Evolutionary conservation across 2,888 invertebrate species (phyloP).

Genomic region (Morpho helenor): DNA sequence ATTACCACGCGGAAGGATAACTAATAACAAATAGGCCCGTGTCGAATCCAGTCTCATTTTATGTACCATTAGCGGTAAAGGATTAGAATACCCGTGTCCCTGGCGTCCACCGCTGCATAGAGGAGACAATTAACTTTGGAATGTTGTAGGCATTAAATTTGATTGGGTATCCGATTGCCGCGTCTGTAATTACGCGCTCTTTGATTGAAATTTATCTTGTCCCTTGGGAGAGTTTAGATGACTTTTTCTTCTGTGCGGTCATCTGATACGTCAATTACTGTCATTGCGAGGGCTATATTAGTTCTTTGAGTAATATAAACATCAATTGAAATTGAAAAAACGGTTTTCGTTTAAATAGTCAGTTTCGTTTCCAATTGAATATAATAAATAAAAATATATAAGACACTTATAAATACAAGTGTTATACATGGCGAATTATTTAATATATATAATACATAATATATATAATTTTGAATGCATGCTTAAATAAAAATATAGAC

Average conservation of each 20-base stretch:
- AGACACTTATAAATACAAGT: too few species aligned
- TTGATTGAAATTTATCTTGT: constrained; percentile 40
- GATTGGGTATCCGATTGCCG: constrained; percentile 33
- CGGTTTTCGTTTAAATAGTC: too few species aligned
- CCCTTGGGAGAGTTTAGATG: constrained; percentile 24
- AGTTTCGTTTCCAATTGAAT: too few species aligned
- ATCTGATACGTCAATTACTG: constrained; percentile 17
- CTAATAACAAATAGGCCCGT: constrained; percentile 42
- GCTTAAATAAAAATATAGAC: too few species aligned
- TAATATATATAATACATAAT: too few species aligned
- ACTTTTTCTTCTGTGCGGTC: constrained; percentile 19
- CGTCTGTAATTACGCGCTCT: constrained; percentile 41
- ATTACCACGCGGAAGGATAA: constrained; percentile 43
- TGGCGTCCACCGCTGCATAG: constrained; percentile 25
- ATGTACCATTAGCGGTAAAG: constrained; percentile 38
- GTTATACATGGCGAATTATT: too few species aligned
- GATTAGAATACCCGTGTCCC: constrained; percentile 31
- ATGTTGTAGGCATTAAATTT: constrained; percentile 43
- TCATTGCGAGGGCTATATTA: constrained; percentile 4
- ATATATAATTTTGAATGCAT: too few species aligned
- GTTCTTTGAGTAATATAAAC: background rate
- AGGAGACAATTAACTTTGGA: constrained; percentile 41
- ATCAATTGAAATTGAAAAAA: background rate
- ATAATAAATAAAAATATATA: too few species aligned
- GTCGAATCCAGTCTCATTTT: constrained; percentile 45